Percentiles rank a stretch among this genome's conserved stretches.
Evolutionary conservation across 2,797 vertebrate species (phyloP).

Genomic region (Sylvia borin): DNA sequence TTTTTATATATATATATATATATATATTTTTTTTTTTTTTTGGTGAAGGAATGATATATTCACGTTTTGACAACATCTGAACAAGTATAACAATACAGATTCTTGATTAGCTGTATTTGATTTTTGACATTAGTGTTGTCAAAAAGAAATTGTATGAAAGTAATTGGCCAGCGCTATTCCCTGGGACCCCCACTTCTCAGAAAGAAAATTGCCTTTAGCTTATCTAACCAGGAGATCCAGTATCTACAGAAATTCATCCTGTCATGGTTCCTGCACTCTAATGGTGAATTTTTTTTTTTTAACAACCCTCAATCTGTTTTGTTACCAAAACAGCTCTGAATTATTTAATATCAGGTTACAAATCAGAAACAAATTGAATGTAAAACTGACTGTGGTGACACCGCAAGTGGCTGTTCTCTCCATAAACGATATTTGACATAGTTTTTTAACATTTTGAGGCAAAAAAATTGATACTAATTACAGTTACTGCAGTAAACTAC

Average conservation of each 20-base stretch:
- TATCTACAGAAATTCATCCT: background rate
- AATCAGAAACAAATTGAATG: background rate
- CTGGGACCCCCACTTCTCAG: background rate
- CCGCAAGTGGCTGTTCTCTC: background rate
- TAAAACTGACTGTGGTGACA: background rate
- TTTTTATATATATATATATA: rapidly evolving
- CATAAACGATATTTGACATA: background rate
- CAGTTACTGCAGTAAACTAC: background rate
- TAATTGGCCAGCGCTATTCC: background rate
- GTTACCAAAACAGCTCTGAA: background rate
- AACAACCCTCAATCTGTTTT: background rate
- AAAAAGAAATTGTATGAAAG: background rate
- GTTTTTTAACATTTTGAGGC: background rate
- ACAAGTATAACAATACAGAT: background rate
- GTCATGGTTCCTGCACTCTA: background rate
- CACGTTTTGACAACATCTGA: background rate
- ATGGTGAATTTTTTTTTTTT: background rate
- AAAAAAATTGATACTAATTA: background rate
- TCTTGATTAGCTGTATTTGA: background rate
- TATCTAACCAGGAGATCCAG: background rate
- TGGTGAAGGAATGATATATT: background rate
- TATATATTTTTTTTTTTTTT: background rate
- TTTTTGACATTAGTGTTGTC: background rate
- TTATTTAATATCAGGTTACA: background rate
- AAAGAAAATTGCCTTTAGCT: background rate